Percentiles rank a stretch among this genome's conserved stretches.
Conservation (phyloP, 2,888 invertebrate genomes). For the Hoplodrina ambigua region DNA sequence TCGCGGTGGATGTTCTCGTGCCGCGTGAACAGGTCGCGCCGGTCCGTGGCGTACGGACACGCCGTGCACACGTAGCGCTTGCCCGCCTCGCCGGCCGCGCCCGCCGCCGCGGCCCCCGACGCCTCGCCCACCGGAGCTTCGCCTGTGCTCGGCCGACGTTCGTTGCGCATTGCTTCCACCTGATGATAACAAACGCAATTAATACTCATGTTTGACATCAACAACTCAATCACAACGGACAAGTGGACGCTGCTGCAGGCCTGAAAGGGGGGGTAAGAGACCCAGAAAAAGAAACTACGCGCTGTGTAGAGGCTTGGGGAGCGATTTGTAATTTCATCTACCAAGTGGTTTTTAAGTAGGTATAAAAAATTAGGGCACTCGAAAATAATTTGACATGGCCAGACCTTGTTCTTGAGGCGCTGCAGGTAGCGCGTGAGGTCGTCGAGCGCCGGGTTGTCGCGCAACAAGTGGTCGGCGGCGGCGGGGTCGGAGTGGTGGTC, state of each 20-base stretch:
- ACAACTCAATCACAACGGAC: no score
- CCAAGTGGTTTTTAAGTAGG: no score
- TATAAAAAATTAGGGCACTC: no score
- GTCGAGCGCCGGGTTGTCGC: slow-evolving; percentile 94
- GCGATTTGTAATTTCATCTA: no score
- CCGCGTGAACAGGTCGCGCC: slow-evolving; percentile 96
- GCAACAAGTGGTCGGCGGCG: slow-evolving; percentile 91
- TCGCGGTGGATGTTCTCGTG: slow-evolving; percentile 98
- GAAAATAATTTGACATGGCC: no score
- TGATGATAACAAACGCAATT: slow-evolving; percentile 61
- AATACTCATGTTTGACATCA: background rate
- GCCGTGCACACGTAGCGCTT: slow-evolving; percentile 96
- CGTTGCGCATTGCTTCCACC: slow-evolving; percentile 82
- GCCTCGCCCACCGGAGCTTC: slow-evolving; percentile 24
- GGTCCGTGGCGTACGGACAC: slow-evolving; percentile 97
- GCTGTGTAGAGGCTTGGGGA: no score
- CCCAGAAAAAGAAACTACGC: no score
- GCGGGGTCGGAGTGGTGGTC: slow-evolving; percentile 93
- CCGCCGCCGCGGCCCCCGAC: slow-evolving; percentile 52
- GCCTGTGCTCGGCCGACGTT: slow-evolving; percentile 69
- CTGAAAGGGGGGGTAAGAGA: no score
- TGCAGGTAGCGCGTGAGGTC: slow-evolving; percentile 93
- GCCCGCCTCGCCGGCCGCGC: slow-evolving; percentile 62
- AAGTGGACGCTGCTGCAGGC: no score
- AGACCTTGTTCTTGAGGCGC: slow-evolving; percentile 92